Conservation (phyloP, 2,888 invertebrate species). For the Euzophera pinguis region DNA sequence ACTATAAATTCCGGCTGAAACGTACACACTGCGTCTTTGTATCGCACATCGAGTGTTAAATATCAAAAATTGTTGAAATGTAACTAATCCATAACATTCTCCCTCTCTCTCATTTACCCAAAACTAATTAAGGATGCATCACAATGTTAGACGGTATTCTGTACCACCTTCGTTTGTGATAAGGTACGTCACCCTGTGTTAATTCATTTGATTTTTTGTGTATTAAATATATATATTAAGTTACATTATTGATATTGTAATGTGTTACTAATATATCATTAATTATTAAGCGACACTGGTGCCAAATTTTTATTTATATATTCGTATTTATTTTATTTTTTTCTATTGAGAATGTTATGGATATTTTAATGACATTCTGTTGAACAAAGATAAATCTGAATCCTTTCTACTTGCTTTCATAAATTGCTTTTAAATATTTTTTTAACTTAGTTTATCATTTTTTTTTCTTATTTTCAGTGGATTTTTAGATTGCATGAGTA, state of each 20-base stretch:
- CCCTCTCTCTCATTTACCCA: conserved; percentile 76
- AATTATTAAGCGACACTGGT: conserved; percentile 55
- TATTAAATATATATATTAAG: conserved; percentile 59
- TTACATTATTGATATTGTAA: conserved; percentile 47
- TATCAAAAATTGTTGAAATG: conserved; percentile 57
- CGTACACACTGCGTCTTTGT: conserved; percentile 44
- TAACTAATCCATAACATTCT: conserved; percentile 80
- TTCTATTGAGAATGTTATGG: conserved; percentile 71
- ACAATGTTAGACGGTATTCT: conserved; percentile 75
- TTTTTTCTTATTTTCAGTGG: conserved; percentile 49
- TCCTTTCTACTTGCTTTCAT: conserved; percentile 56
- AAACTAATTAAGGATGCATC: conserved; percentile 78
- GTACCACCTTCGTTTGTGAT: conserved; percentile 75
- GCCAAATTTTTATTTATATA: conserved; percentile 44
- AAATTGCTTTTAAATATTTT: conserved; percentile 57
- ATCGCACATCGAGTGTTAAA: conserved; percentile 41
- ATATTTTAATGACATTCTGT: conserved; percentile 53
- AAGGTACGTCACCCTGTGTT: conserved; percentile 76
- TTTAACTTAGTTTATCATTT: conserved; percentile 34
- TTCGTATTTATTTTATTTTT: conserved; percentile 24
- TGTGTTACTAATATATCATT: conserved; percentile 57
- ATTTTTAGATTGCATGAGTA: conserved; percentile 67
- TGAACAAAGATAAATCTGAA: conserved; percentile 20
- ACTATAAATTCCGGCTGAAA: conserved; percentile 12
- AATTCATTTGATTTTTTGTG: conserved; percentile 66